A percentile compares a stretch with the other conserved stretches of the same genome.
Conservation (phyloP, 2,797 vertebrate genomes). For the Allobates femoralis region DNA sequence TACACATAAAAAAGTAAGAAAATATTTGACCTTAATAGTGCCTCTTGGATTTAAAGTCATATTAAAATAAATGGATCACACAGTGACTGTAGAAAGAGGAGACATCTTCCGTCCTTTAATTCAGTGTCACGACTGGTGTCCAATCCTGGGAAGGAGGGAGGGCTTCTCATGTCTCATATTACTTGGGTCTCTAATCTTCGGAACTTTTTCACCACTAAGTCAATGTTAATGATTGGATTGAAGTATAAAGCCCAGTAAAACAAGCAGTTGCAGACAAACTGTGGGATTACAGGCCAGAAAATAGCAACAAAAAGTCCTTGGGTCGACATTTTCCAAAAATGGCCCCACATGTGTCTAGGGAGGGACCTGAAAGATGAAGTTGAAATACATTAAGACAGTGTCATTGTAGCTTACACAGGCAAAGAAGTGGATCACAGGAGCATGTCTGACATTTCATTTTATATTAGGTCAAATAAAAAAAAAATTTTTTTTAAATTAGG, state of each 20-base stretch:
- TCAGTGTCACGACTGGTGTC: slow-evolving; percentile 32
- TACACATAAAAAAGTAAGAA: slow-evolving; percentile 22
- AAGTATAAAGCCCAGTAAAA: slow-evolving; percentile 97
- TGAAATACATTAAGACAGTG: background rate
- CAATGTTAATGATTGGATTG: slow-evolving; percentile 91
- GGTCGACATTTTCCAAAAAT: slow-evolving; percentile 87
- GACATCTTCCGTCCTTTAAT: background rate
- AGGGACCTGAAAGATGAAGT: slow-evolving; percentile 76
- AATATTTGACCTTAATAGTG: slow-evolving; percentile 25
- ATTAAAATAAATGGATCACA: slow-evolving; percentile 43
- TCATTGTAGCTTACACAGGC: no score
- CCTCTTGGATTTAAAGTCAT: slow-evolving; percentile 3
- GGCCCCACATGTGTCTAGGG: slow-evolving; percentile 85
- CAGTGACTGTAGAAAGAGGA: slow-evolving; percentile 23
- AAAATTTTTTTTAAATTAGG: no score
- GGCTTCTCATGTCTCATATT: slow-evolving; percentile 46
- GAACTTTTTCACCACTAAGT: slow-evolving; percentile 88
- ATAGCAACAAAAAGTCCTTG: slow-evolving; percentile 88
- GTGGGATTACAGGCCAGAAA: slow-evolving; percentile 92
- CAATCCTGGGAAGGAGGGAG: background rate
- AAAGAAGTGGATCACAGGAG: no score
- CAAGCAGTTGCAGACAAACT: slow-evolving; percentile 92
- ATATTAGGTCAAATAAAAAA: no score
- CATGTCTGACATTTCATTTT: no score
- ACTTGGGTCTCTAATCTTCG: slow-evolving; percentile 87